Evolutionary conservation across 1,140 invertebrate species (phyloP).

Genomic region (Eriocheir sinensis): DNA sequence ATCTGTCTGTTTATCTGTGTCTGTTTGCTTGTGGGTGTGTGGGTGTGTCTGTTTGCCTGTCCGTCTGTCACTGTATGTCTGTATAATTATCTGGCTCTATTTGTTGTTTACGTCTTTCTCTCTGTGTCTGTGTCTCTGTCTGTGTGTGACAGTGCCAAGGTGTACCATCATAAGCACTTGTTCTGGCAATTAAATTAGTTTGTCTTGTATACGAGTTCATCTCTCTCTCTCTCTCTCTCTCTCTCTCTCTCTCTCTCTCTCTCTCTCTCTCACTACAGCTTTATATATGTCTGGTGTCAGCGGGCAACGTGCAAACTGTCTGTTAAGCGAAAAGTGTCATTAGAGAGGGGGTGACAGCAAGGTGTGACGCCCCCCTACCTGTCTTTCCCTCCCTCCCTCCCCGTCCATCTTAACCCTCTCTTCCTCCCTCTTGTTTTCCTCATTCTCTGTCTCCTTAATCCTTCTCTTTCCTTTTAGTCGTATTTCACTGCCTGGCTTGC

Average conservation of each 20-base stretch:
- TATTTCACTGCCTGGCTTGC: too few species aligned
- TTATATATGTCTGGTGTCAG: neutral
- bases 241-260: too few species aligned
- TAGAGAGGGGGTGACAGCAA: neutral
- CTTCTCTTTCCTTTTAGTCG: too few species aligned
- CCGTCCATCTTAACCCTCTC: neutral
- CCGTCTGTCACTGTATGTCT: too few species aligned
- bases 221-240: too few species aligned
- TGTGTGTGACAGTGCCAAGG: neutral
- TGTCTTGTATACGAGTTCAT: too few species aligned
- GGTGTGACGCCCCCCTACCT: neutral
- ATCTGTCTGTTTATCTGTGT: neutral
- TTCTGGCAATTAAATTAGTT: neutral
- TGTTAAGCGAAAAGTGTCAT: neutral
- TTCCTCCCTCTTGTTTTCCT: neutral
- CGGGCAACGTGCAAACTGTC: too few species aligned
- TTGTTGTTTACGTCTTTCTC: too few species aligned
- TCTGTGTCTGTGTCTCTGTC: neutral
- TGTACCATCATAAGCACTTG: neutral
- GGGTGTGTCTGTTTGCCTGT: too few species aligned
- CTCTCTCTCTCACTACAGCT: neutral
- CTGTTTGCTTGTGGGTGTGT: neutral
- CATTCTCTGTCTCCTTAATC: neutral
- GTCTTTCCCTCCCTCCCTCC: neutral
- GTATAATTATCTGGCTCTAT: too few species aligned